A percentile compares a stretch with the other conserved stretches of the same genome.
These are phyloP conservation scores for Okapia johnstoni DNA, from an alignment of 2,113 vertebrate genomes.

Conservation along the genomic window DNA sequence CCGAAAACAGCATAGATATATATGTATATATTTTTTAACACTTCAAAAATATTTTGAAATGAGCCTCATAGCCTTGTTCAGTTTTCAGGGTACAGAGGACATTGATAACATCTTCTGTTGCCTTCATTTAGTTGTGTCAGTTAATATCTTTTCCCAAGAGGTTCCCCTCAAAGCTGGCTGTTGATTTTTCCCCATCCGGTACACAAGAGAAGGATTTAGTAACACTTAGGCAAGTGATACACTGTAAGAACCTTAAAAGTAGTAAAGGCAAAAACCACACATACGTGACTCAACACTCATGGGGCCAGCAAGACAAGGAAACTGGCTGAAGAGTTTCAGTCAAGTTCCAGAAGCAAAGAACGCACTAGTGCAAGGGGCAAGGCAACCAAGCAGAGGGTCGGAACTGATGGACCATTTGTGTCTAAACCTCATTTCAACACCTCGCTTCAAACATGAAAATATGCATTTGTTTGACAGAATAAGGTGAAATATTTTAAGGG, in stretches of 20 bases:
- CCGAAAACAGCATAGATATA: background rate
- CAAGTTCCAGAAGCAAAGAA: background rate
- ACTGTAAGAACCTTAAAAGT: slow-evolving; percentile 28
- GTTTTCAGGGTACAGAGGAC: slow-evolving; percentile 46
- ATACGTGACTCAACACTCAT: background rate
- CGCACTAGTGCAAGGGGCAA: background rate
- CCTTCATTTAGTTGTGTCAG: background rate
- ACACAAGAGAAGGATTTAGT: background rate
- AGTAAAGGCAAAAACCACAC: background rate
- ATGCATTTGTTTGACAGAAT: background rate
- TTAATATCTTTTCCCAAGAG: background rate
- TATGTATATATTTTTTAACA: background rate
- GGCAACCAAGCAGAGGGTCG: background rate
- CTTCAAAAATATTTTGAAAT: slow-evolving; percentile 15
- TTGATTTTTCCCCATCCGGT: background rate
- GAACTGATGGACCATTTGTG: background rate
- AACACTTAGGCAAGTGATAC: slow-evolving; percentile 18
- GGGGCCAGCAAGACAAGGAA: background rate
- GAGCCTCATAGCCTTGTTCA: slow-evolving; percentile 7
- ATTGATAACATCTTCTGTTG: background rate
- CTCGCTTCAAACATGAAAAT: background rate
- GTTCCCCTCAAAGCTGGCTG: background rate
- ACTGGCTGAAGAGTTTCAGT: background rate
- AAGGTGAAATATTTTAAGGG: slow-evolving; percentile 28
- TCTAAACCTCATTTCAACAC: background rate